phyloP scores from a whole-genome alignment of 2,888 invertebrate genomes.

The Cantharis rustica region DNA sequence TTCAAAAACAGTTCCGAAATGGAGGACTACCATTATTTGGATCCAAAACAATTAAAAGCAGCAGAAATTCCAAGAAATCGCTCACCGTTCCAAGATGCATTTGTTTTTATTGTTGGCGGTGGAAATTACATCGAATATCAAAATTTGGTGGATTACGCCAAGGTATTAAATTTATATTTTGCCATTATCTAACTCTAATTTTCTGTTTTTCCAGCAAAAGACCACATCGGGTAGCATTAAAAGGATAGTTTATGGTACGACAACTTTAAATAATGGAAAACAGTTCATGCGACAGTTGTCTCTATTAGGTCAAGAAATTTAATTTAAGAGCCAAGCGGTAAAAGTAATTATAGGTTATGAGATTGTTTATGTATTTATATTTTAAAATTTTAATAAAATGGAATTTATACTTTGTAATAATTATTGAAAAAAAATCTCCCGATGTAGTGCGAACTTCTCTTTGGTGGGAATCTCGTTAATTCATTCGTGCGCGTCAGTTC shows the following conservation, averaged over 20 bases:
- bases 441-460: background rate
- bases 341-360: background rate
- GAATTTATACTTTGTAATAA: background rate
- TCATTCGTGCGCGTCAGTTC: too few relatives aligned
- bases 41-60: constrained; percentile 90
- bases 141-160: constrained; percentile 94
- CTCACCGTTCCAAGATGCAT: constrained; percentile 81
- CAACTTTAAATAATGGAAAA: constrained; percentile 90
- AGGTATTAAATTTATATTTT: constrained; percentile 58
- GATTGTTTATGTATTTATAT: background rate
- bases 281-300: constrained; percentile 93
- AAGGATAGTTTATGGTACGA: constrained; percentile 93
- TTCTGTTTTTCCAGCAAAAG: constrained; percentile 69
- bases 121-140: constrained; percentile 99
- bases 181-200: constrained; percentile 6
- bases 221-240: constrained; percentile 70
- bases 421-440: background rate
- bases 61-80: constrained; percentile 68
- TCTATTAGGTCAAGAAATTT: constrained; percentile 75
- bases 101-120: constrained; percentile 90
- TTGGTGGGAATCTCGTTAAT: too few relatives aligned
- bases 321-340: constrained; percentile 8
- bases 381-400: background rate
- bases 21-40: constrained; percentile 91
- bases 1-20: constrained; percentile 76